Evolutionary conservation across 2,113 vertebrate genomes (phyloP), one percentile per base, ranked within the genome.

Genomic region (Microtus oregoni): DNA sequence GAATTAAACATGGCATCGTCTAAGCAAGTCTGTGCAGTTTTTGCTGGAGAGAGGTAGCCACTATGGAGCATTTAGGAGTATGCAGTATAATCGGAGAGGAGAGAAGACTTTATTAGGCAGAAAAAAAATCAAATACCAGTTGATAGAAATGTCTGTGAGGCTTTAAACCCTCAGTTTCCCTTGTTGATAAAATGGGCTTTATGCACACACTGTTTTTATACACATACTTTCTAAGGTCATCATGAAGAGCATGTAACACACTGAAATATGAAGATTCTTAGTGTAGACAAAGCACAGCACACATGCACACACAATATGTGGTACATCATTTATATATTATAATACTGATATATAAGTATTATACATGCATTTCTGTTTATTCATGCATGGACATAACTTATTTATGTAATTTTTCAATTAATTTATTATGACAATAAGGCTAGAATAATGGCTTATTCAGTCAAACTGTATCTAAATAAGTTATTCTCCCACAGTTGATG

Each of bases 1-100:
- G 76, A 94, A 73, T 95, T 93, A 94, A 91, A 94, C 38, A 86
- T 96, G 41, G 0, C 77, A 32, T 47, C n/a, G 8, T 44, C 50
- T 79, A 96, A 92, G 92, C 47, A 87, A 86, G 32, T 87, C 52
- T 79, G 68, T 79, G 68, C 13, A 2, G 19, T 38, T 83, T 94
- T 90, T 90, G 47, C 83, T 90, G 30, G 12, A 77, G 28, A 72
- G 65, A 91, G 3, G n/a, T 41, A 93, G 41, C 52, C 24, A 0
- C 82, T 55, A 1, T 77, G 65, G 55, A 52, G 32, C 79, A 2
- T 67, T 96, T 86, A 82, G 73, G n/a, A 30, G 15, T 75, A 85
- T 52, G 58, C 32, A 32, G 17, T 41, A 67, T 77, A 85, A 30
- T 17, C 38, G 38, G 81, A 58, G 28, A 93, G 26, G 77, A 82